Evolutionary conservation across 30 jellyfish, hydroid and myxozoan genomes (phyloP), one percentile per base, ranked within the genome.

Genomic region (Clytia hemisphaerica): DNA sequence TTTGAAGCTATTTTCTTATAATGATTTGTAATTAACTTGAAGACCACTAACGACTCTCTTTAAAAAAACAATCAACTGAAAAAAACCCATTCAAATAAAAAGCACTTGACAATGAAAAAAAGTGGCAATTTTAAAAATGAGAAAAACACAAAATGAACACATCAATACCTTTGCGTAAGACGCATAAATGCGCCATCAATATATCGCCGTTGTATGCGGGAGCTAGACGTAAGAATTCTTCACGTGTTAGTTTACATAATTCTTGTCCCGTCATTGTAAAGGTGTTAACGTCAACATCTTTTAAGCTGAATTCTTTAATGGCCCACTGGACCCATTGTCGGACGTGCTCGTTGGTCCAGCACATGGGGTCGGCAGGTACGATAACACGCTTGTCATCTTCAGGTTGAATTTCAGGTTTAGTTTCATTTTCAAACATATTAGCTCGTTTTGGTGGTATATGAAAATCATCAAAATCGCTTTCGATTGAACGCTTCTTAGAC

Each of bases 281-380:
- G 9, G 75, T 82, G 45, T 76, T 79, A 6, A 91, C 78, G 62
- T 91, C 84, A 6, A 91, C 95, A 46, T 91, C 99, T 58, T 76
- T 84, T 29, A 91, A 77, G 54, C 99, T 91, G 77, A 91, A 91
- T 61, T 91, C 99, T 61, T 91, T 91, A 61, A 91, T 91, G 34
- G 99, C 99, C 99, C 99, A 91, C 63, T 73, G 86, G 5, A 91
- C 95, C 99, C 99, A 91, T 62, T 91, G 99, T 47, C 92, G 64
- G 5, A 91, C 99, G 44, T 91, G 99, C 35, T 91, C 99, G 25
- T 82, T 91, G 0, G 94, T 82, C 99, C 99, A 91, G 59, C 99
- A 91, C 71, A 65, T 82, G 2, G 99, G 99, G 51, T 91, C 98
- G 45, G 98, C 98, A 5, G 98, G 98, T 9, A 89, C 98, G 36